A percentile compares a stretch with the other conserved stretches of the same genome.
phyloP scores from a whole-genome alignment of 2,113 vertebrate genomes.

The Pachycephala philippinensis region DNA sequence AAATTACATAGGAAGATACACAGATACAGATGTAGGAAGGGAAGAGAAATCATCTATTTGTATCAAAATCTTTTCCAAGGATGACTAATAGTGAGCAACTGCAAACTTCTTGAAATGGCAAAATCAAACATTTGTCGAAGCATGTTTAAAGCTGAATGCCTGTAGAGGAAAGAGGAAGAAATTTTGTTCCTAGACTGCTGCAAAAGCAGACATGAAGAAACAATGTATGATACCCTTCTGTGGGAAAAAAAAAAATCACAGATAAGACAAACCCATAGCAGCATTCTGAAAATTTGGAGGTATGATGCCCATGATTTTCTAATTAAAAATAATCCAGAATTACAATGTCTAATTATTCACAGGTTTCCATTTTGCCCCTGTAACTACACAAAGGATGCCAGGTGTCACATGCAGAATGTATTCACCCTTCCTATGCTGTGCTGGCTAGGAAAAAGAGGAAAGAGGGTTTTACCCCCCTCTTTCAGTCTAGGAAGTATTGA shows the following conservation, averaged over 20 bases:
- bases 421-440: neutral
- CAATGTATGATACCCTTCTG: neutral
- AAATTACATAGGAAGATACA: neutral
- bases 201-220: neutral
- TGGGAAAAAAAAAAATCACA: neutral
- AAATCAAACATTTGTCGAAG: neutral
- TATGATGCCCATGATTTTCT: neutral
- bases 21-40: neutral
- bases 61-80: neutral
- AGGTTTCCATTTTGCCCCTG: neutral
- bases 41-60: neutral
- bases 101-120: neutral
- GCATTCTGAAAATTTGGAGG: neutral
- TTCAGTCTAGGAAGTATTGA: neutral
- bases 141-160: neutral
- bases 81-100: neutral
- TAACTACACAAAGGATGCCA: neutral
- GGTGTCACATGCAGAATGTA: neutral
- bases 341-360: neutral
- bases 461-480: neutral
- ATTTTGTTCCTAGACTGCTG: neutral
- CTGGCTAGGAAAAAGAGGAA: neutral
- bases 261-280: neutral
- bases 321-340: neutral
- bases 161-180: neutral